A percentile compares a stretch with the other conserved stretches of the same genome.
These are phyloP conservation scores for Oenanthe oenanthe DNA, from an alignment of 2,113 vertebrate genomes.

Conservation along the genomic window DNA sequence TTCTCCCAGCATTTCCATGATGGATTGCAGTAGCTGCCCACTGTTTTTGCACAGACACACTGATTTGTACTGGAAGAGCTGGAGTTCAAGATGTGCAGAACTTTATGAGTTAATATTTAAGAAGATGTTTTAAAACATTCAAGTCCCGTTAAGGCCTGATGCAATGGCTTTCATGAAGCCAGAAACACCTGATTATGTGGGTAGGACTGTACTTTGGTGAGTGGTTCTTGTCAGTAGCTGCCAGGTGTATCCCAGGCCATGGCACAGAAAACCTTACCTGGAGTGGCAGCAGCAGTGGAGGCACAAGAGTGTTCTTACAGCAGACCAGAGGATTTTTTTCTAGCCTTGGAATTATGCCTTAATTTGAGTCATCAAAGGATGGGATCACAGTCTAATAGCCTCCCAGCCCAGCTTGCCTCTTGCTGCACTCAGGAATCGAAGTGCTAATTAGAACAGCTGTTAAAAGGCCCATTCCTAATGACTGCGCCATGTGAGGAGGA, in stretches of 20 bases:
- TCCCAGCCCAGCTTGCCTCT: slow-evolving; percentile 1
- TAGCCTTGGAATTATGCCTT: not conserved
- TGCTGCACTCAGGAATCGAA: not conserved
- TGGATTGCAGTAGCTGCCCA: not conserved
- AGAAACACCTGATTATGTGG: not conserved
- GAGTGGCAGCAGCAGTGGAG: not conserved
- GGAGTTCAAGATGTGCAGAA: not conserved
- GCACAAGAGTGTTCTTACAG: not conserved
- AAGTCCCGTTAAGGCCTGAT: not conserved
- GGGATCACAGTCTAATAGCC: not conserved
- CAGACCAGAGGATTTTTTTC: not conserved
- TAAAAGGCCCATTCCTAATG: slow-evolving; percentile 17
- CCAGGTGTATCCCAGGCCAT: fast-evolving
- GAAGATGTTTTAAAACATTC: not conserved
- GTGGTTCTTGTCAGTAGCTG: not conserved
- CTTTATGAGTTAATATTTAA: not conserved
- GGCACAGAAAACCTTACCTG: not conserved
- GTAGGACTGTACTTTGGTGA: not conserved
- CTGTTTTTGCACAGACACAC: not conserved
- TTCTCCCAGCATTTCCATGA: not conserved
- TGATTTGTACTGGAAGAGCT: not conserved
- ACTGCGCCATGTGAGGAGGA: not conserved
- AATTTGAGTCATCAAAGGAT: slow-evolving; percentile 36
- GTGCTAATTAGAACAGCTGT: slow-evolving; percentile 48
- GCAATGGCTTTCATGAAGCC: not conserved